Conservation (phyloP, 2,888 invertebrate species). For the Pollenia amentaria region DNA sequence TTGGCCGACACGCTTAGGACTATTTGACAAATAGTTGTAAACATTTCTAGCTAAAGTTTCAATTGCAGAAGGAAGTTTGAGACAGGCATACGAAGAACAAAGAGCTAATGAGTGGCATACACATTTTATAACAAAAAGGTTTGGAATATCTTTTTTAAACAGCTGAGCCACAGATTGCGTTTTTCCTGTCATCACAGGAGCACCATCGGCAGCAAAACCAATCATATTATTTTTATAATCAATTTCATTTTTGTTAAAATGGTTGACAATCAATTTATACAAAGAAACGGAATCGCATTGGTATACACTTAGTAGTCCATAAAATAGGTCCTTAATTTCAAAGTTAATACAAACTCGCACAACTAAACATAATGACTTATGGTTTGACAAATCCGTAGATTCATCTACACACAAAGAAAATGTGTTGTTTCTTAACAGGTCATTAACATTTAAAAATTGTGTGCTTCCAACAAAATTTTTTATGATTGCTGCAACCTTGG, state of each 20-base stretch:
- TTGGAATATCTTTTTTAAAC: conserved; percentile 78
- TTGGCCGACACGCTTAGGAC: conserved; percentile 75
- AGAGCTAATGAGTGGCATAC: not conserved
- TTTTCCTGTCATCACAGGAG: conserved; percentile 80
- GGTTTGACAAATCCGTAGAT: not conserved
- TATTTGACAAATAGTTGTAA: conserved; percentile 78
- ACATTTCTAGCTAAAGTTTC: conserved; percentile 75
- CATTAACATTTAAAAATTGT: not conserved
- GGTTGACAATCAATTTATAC: too few species aligned
- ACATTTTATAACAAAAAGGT: conserved; percentile 32
- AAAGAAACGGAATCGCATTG: too few species aligned
- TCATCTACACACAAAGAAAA: conserved; percentile 24
- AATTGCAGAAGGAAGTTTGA: not conserved
- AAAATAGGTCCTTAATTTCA: conserved; percentile 53
- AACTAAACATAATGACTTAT: not conserved
- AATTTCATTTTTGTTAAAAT: conserved; percentile 75
- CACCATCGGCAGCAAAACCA: conserved; percentile 81
- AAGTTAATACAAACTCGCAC: conserved; percentile 35
- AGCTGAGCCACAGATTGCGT: conserved; percentile 77
- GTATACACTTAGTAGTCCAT: too few species aligned
- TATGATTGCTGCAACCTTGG: not conserved
- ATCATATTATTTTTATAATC: conserved; percentile 79
- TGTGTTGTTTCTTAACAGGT: not conserved
- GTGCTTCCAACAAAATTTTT: not conserved
- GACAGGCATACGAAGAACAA: not conserved